A percentile compares a stretch with the other conserved stretches of the same genome.
These are phyloP conservation scores for Thyatira batis DNA, from an alignment of 2,888 invertebrate species.

Conservation along the genomic window DNA sequence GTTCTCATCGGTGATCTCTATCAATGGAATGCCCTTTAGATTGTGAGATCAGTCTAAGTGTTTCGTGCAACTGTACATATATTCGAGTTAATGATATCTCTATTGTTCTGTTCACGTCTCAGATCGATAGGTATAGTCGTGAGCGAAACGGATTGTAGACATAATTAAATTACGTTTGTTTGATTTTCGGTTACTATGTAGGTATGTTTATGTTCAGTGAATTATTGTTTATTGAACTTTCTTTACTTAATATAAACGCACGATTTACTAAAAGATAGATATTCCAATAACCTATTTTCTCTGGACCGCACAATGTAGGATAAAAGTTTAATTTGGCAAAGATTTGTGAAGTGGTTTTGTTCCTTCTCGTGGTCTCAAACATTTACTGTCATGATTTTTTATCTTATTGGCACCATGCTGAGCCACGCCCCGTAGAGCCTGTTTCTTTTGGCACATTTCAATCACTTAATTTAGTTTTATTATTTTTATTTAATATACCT, in stretches of 20 bases:
- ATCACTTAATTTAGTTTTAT: slow-evolving; percentile 2
- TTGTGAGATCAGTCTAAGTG: slow-evolving; percentile 58
- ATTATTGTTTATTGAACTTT: too few relatives aligned
- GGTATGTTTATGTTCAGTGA: too few relatives aligned
- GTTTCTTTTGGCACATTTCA: slow-evolving; percentile 4
- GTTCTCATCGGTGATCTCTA: slow-evolving; percentile 50
- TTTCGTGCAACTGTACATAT: slow-evolving; percentile 73
- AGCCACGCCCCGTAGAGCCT: not conserved
- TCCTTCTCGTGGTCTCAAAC: not conserved
- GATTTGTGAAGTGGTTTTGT: not conserved
- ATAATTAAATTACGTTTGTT: slow-evolving; percentile 17
- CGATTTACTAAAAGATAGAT: too few relatives aligned
- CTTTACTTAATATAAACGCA: too few relatives aligned
- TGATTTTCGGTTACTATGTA: slow-evolving; percentile 16
- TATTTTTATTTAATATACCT: not conserved
- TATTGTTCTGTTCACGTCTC: slow-evolving; percentile 78
- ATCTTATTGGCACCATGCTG: slow-evolving; percentile 2
- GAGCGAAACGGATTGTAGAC: slow-evolving; percentile 34
- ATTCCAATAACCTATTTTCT: too few relatives aligned
- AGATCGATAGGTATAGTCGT: slow-evolving; percentile 65
- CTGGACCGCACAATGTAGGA: not conserved
- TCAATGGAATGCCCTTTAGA: slow-evolving; percentile 56
- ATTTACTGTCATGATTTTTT: slow-evolving; percentile 2
- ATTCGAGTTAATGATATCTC: slow-evolving; percentile 68
- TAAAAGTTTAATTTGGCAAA: not conserved